Conservation (phyloP, 2,113 vertebrate genomes). For the Arvicanthis niloticus region DNA sequence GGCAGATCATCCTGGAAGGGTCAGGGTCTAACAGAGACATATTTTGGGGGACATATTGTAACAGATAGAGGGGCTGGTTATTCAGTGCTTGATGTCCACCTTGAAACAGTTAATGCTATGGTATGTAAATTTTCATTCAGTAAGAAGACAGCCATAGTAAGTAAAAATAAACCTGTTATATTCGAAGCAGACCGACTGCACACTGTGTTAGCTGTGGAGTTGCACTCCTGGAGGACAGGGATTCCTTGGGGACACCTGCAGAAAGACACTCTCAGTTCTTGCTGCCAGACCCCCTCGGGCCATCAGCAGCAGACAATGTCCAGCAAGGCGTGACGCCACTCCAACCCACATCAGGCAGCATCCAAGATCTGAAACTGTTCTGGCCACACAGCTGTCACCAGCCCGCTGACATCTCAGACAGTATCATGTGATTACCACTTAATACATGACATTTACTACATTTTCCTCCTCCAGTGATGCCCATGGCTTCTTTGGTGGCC, state of each 20-base stretch:
- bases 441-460: too few relatives aligned
- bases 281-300: too few relatives aligned
- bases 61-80: not conserved
- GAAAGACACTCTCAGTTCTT: not conserved
- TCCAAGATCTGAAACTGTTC: not conserved
- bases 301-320: not conserved
- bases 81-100: not conserved
- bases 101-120: not conserved
- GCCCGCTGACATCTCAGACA: not conserved
- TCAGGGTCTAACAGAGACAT: not conserved
- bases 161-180: not conserved
- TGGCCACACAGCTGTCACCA: not conserved
- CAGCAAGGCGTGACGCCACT: not conserved
- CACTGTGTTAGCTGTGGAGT: not conserved
- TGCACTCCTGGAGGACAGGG: slow-evolving; percentile 4
- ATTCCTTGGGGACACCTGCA: slow-evolving; percentile 5
- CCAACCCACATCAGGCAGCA: not conserved
- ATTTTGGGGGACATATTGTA: not conserved
- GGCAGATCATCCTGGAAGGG: not conserved
- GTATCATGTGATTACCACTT: not conserved
- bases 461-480: not conserved
- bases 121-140: not conserved
- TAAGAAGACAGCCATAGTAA: not conserved
- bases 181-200: fast-evolving
- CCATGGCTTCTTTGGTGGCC: not conserved